phyloP scores from a whole-genome alignment of 2,113 vertebrate species.

The Chascanopsetta lugubris region DNA sequence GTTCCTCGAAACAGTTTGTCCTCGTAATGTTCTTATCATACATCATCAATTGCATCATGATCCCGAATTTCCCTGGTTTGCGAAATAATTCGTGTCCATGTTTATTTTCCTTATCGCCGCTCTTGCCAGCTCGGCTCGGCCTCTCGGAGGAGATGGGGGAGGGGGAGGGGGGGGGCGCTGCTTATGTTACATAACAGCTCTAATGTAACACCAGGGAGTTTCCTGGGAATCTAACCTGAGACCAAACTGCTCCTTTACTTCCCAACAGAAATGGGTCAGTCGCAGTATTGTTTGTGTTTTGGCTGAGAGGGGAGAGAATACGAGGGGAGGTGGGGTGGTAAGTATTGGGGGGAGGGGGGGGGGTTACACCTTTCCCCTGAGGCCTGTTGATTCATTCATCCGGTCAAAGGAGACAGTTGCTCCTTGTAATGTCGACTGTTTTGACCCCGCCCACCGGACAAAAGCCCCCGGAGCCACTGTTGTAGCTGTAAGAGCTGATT shows the following conservation, averaged over 20 bases:
- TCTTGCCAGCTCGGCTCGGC: neutral
- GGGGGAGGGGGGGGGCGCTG: too few species aligned
- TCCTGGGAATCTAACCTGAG: slow-evolving; percentile 38
- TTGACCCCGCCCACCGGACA: slow-evolving; percentile 29
- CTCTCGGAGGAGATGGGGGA: neutral
- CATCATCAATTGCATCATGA: neutral
- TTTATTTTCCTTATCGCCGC: neutral
- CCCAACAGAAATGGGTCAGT: slow-evolving; percentile 41
- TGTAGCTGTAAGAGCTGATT: slow-evolving; percentile 33
- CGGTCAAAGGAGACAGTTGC: slow-evolving; percentile 18
- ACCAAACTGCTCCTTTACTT: neutral
- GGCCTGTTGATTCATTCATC: slow-evolving; percentile 12
- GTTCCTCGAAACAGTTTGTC: neutral
- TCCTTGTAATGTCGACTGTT: slow-evolving; percentile 8
- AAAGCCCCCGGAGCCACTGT: neutral
- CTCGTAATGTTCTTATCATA: too few species aligned
- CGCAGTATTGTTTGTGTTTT: slow-evolving; percentile 25
- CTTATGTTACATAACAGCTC: slow-evolving; percentile 45
- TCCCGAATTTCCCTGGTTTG: neutral
- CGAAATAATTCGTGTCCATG: neutral
- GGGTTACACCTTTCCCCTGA: slow-evolving; percentile 11
- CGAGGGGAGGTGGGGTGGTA: too few species aligned
- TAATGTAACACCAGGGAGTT: slow-evolving; percentile 34
- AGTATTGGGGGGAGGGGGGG: too few species aligned
- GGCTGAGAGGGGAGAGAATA: slow-evolving; percentile 23